phyloP scores from a whole-genome alignment of 2,797 vertebrate genomes.

The Propithecus deckenii region DNA sequence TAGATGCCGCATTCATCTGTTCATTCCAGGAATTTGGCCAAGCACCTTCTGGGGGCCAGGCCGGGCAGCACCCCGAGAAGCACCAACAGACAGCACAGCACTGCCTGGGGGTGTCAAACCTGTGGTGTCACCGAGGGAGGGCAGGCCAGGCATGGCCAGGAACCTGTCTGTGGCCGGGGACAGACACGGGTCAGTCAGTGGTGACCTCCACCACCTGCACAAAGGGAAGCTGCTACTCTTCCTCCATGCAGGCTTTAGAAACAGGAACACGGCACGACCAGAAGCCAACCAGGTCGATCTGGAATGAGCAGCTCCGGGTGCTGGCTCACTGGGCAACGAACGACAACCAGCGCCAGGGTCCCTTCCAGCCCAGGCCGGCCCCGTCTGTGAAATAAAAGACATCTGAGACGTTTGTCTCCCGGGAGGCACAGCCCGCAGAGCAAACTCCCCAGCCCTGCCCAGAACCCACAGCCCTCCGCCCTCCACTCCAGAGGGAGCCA shows the following conservation, averaged over 20 bases:
- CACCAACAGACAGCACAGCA: background rate
- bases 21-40: background rate
- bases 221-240: background rate
- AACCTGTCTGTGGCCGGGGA: background rate
- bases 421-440: background rate
- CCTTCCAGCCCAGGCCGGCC: fast-evolving
- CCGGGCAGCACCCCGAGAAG: background rate
- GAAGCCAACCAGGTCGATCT: background rate
- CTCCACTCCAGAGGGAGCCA: background rate
- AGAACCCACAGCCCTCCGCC: background rate
- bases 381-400: background rate
- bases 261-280: background rate
- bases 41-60: background rate
- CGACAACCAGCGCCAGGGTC: background rate
- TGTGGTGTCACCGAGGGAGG: background rate
- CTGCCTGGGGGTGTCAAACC: too few relatives aligned
- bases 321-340: background rate
- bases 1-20: background rate
- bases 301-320: background rate
- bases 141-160: background rate
- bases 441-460: background rate
- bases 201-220: background rate
- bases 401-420: background rate
- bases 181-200: background rate
- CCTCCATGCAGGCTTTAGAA: background rate